Base-by-base conservation (phyloP, 2,888 invertebrate genomes). In the Acanthococcus lagerstroemiae region DNA sequence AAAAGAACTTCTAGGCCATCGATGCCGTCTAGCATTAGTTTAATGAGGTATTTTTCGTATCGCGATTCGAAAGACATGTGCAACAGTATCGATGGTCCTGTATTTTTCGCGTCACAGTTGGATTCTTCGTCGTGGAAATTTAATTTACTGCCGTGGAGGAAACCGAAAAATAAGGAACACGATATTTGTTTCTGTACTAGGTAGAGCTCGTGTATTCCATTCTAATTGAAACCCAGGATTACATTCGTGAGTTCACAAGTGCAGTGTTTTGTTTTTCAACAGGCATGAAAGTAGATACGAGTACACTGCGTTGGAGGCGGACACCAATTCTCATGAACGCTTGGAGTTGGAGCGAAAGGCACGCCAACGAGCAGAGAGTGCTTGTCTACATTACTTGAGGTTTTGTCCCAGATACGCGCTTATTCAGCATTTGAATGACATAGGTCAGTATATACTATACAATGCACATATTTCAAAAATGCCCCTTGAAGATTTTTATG, bases 401-500 rank as follows among this genome's bases (percentile, higher is more conserved):
- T 79, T 82, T 69, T 82, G 81, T 70, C 81, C 83, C 65, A 81
- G 92, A 71, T 94, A 92, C 75, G 85, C 84, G 72, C 81, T 90
- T 70, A 81, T 88, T 71, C 84, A 87, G 60, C 88, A 90, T 73
- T 80, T 94, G 70, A 85, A 86, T 73, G 83, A 86, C 70, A 86
- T 94, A 69, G 94, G 83, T 81, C 74, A 72, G 75, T 70, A 17
- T 17, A 45, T n/a, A 15, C n/a, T 37, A n/a, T n/a, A n/a, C n/a
- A n/a, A n/a, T n/a, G n/a, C n/a, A n/a, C n/a, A n/a, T n/a, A n/a
- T n/a, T n/a, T n/a, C n/a, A n/a, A n/a, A n/a, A n/a, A n/a, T n/a
- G n/a, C n/a, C n/a, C n/a, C n/a, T n/a, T n/a, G n/a, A n/a, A n/a
- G n/a, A n/a, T n/a, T n/a, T n/a, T n/a, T n/a, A n/a, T n/a, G n/a